Percentiles rank a stretch among this genome's conserved stretches.
These are phyloP conservation scores for Cremastobaeus sp. DNA, from an alignment of 2,888 invertebrate genomes.

Conservation along the genomic window DNA sequence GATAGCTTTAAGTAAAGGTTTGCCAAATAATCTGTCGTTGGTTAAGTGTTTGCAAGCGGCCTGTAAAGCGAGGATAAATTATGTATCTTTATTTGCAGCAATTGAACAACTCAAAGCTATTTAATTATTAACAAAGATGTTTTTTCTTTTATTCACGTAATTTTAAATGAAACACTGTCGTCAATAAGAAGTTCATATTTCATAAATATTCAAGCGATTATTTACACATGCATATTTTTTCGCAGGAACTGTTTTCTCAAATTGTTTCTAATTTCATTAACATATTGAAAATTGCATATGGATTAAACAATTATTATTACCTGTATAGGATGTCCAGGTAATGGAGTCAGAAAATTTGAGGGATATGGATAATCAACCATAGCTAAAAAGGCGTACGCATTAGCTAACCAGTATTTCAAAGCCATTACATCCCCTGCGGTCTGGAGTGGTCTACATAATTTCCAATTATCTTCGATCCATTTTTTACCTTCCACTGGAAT, in stretches of 20 bases:
- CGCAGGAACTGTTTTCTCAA: no score
- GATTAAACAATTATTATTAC: slow-evolving; percentile 64
- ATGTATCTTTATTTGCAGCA: no score
- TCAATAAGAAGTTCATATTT: no score
- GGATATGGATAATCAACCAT: slow-evolving; percentile 98
- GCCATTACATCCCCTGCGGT: slow-evolving; percentile 80
- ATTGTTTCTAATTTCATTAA: no score
- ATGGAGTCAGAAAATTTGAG: slow-evolving; percentile 87
- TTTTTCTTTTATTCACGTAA: background rate
- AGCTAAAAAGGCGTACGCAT: slow-evolving; percentile 88
- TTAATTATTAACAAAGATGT: background rate
- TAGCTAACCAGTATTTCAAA: slow-evolving; percentile 85
- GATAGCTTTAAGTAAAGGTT: slow-evolving; percentile 78
- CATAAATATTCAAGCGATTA: no score
- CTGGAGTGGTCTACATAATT: slow-evolving; percentile 86
- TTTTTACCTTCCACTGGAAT: slow-evolving; percentile 82
- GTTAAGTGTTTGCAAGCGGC: slow-evolving; percentile 79
- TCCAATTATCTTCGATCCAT: slow-evolving; percentile 86
- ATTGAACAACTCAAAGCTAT: no score
- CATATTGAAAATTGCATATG: background rate
- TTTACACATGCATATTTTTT: no score
- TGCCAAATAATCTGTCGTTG: slow-evolving; percentile 65
- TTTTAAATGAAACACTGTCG: no score
- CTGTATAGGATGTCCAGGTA: slow-evolving; percentile 92
- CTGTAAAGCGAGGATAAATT: slow-evolving; percentile 75